Base-by-base conservation (phyloP, 2,113 vertebrate genomes). In the Eulacestoma nigropectus region DNA sequence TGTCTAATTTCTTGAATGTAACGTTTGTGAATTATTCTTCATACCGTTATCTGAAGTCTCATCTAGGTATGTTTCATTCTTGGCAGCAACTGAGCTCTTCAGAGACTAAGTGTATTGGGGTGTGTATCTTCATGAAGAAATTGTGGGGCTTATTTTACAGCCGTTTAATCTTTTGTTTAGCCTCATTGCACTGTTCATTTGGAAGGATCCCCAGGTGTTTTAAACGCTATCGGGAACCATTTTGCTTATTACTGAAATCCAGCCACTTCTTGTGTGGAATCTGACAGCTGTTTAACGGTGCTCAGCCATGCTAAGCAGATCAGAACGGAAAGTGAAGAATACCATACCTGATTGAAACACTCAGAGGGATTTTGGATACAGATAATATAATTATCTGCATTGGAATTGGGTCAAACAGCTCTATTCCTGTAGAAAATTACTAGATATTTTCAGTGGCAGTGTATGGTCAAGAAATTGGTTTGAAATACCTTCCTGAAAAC, bases 271-370 rank as follows among this genome's bases (percentile, higher is more conserved):
- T 78, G 52, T 95, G 92, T 95, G 76, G 92, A 93, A 79, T 96
- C 95, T 93, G 95, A 96, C 95, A 96, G 93, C 95, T 95, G 95
- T 92, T 90, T 93, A 96, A 94, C 87, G 93, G 96, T 92, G 88
- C 93, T 96, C 93, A 95, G 91, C 91, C 93, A 50, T 86, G 89
- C 95, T 95, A 96, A 95, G 93, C 92, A 95, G 88, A 92, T 96
- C 92, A 90, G 90, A 94, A 95, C 64, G 62, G 84, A 96, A 96
- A 97, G 88, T 89, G 90, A 96, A 95, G 96, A 97, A 93, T 94
- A 96, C 95, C 80, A 68, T 90, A 96, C 83, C 90, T 96, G 96
- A 95, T 80, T 93, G 96, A 95, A 96, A 95, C 96, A 94, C 93
- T 96, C 95, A 35, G 76, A 96, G 94, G 92, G 92, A 95, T 80